Evolutionary conservation across 2,888 invertebrate genomes (phyloP).

Genomic region (Pachymerium ferrugineum): DNA sequence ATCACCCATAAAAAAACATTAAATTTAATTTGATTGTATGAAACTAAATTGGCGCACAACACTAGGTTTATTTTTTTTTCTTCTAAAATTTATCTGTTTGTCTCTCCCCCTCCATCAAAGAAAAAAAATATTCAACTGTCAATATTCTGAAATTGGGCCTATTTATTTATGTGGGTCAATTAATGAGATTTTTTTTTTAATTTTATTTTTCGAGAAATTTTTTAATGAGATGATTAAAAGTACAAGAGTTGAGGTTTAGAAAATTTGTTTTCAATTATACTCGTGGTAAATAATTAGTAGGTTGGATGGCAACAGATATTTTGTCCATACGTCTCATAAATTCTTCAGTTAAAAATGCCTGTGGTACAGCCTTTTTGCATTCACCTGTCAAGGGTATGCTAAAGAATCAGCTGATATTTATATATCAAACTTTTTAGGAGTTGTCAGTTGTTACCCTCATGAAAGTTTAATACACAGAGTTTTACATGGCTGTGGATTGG

Average conservation of each 20-base stretch:
- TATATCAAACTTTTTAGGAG: not conserved
- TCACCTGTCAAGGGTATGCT: not conserved
- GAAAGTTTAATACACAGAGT: not conserved
- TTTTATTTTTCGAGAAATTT: not conserved
- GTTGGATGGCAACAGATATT: constrained; percentile 5
- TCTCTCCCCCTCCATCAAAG: not conserved
- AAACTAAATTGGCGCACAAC: no score
- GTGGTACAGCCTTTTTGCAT: not conserved
- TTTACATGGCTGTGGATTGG: not conserved
- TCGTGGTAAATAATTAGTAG: not conserved
- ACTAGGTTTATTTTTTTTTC: not conserved
- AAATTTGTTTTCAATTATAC: constrained; percentile 8
- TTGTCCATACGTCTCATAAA: constrained; percentile 10
- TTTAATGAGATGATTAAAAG: not conserved
- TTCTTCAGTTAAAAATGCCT: not conserved
- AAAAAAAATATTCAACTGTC: no score
- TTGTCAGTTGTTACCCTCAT: not conserved
- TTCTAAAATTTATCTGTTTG: not conserved
- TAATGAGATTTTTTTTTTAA: not conserved
- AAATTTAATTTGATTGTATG: no score
- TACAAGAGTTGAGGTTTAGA: not conserved
- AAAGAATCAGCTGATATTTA: not conserved
- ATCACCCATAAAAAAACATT: no score
- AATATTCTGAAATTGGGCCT: constrained; percentile 6
- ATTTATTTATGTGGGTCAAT: constrained; percentile 11